phyloP scores from a whole-genome alignment of 2,888 invertebrate species.

The Panzeria rudis region DNA sequence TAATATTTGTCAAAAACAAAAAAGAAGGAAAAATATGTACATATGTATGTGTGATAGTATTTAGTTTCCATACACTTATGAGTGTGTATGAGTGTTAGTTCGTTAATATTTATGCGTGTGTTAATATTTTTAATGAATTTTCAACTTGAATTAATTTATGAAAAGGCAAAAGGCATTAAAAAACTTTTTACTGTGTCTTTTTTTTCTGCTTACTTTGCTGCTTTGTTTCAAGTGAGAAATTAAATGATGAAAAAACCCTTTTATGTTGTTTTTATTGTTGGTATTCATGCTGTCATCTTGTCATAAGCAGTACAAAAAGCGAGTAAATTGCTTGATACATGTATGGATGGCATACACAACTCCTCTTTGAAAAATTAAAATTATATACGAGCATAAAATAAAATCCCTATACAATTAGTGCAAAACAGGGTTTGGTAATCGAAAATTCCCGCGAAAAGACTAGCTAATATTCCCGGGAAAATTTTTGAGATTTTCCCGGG shows the following conservation, averaged over 20 bases:
- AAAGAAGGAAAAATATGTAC: conserved; percentile 31
- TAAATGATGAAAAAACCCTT: conserved; percentile 53
- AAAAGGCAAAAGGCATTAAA: conserved; percentile 64
- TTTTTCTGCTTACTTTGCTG: not conserved
- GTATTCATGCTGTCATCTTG: conserved; percentile 55
- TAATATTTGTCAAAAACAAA: conserved; percentile 79
- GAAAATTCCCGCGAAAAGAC: no score
- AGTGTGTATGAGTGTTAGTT: conserved; percentile 19
- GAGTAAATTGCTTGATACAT: conserved; percentile 36
- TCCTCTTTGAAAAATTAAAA: conserved; percentile 42
- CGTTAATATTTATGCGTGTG: conserved; percentile 74
- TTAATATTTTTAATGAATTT: conserved; percentile 78
- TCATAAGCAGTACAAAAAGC: conserved; percentile 45
- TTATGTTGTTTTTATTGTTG: conserved; percentile 33
- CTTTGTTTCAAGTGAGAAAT: conserved; percentile 56
- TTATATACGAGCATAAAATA: not conserved
- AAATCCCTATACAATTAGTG: conserved; percentile 64
- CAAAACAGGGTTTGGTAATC: no score
- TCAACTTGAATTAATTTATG: conserved; percentile 78
- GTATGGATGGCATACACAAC: conserved; percentile 1
- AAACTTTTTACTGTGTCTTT: conserved; percentile 31
- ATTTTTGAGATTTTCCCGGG: no score
- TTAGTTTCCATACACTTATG: conserved; percentile 24
- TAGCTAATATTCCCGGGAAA: no score
- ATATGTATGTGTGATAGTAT: conserved; percentile 31